These are phyloP conservation scores for Grapholita molesta DNA, from an alignment of 1,140 invertebrate genomes.

Conservation along the genomic window DNA sequence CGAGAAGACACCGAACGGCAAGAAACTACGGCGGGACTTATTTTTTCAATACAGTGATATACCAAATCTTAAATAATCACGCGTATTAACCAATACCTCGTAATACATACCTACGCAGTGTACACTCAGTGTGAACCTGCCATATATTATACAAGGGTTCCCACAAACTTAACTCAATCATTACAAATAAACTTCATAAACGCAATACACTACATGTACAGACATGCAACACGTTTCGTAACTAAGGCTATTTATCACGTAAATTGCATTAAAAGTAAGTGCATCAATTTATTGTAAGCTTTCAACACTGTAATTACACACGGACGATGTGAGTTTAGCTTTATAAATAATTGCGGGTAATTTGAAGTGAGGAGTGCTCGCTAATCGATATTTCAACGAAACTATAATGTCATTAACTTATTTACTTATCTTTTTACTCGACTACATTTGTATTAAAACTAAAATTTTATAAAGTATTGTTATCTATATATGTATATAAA, in stretches of 20 bases:
- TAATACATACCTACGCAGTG: too few relatives aligned
- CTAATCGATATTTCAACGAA: too few relatives aligned
- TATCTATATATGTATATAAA: too few relatives aligned
- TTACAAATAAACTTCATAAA: background rate
- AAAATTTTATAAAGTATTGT: too few relatives aligned
- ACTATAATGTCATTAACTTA: too few relatives aligned
- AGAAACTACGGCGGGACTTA: too few relatives aligned
- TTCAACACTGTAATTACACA: conserved; percentile 13
- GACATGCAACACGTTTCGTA: background rate
- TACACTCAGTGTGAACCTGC: too few relatives aligned
- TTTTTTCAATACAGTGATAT: too few relatives aligned
- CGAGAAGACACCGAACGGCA: too few relatives aligned
- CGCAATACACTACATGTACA: background rate
- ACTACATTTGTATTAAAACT: too few relatives aligned
- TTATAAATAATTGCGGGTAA: conserved; percentile 24
- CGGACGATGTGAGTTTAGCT: background rate
- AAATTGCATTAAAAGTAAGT: conserved; percentile 3
- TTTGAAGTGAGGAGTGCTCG: conserved; percentile 21
- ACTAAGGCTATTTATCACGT: background rate
- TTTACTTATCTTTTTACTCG: background rate
- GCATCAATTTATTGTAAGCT: conserved; percentile 11
- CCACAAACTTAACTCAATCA: background rate
- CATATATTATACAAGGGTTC: background rate
- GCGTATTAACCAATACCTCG: too few relatives aligned
- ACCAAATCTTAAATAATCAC: too few relatives aligned